Base-by-base conservation (phyloP, 1,140 invertebrate species). In the Megathymus violae region DNA sequence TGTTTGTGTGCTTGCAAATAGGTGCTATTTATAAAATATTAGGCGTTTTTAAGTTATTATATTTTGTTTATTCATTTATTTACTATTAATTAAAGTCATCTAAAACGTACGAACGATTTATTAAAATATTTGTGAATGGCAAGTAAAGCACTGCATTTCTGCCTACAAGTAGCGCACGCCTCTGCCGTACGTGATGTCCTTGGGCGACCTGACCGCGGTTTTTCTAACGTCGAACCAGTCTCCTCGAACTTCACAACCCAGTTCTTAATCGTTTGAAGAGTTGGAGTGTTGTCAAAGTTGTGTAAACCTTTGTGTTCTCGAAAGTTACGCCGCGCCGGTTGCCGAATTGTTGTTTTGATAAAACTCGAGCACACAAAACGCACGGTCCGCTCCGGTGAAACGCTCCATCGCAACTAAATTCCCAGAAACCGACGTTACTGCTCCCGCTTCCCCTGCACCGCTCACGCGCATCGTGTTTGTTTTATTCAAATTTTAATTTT, bases 221-320 rank as follows among this genome's bases (percentile, higher is more conserved):
- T 56, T 48, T 61, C 19, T 22, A 71, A 41, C 25, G 56, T 67
- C 9, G 64, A 61, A 61, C 56, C 50, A 1, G 61, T 71, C 58
- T 61, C 60, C 41, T 71, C 58, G 40, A 71, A 71, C 36, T 67
- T 67, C 6, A 11, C 11, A 51, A 71, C 50, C 56, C 61, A 67
- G 9, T 64, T 64, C 51, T 51, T 67, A 47, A 71, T 67, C 13
- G 31, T 50, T 59, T 64, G 67, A 51, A 51, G 47, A 51, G 47
- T 40, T 13, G 36, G 11, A 40, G 36, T 40, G 11, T 40, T 31
- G 10, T 51, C 16, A 51, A 56, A 56, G 16, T 43, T 9, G 34
- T 36, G 62, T 64, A 69, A 41, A 58, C 50, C 50, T 7, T 52
- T 11, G 44, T 64, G 34, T 43, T 60, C 52, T 40, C 61, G 22